Base-by-base conservation (phyloP, 1,140 invertebrate species). In the Drosophila sturtevanti region DNA sequence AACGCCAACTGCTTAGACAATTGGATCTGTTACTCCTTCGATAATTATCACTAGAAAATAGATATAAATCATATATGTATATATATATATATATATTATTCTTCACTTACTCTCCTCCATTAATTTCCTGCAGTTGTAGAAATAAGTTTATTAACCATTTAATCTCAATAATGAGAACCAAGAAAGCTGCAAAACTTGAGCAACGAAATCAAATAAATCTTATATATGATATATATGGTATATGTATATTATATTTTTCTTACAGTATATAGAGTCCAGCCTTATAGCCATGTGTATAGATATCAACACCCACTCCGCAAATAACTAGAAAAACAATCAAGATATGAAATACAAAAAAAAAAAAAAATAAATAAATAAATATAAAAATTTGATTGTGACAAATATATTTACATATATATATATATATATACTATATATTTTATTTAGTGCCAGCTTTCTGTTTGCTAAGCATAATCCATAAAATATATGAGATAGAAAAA, bases 141-240 rank as follows among this genome's bases (percentile, higher is more conserved):
- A 91, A 91, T 60, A 91, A 71, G 51, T 80, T 91, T 63, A 91
- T 75, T 54, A 91, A 71, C 90, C 90, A 91, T 72, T 91, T 91
- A 68, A 91, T 75, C 77, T 91, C 90, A 56, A 91, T 81, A 37
- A 91, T 76, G 41, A 91, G 77, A 41, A 91, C 80, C 60, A 90
- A 60, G 54, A 90, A 48, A 11, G 90, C 86, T 77, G 79, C 77
- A 85, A 91, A 84, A 84, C 90, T 80, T 76, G 68, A 58, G 38
- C 77, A 77, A 63, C 55, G 38, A 67, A 67, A 68, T 11, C 10
- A 59, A 61, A 70, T 9, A 58, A 67, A 37, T 59, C 27, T 21
- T 6, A 59, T 1, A 12, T 34, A 56, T 76, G 77, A 68, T 34
- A 51, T 24, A 34, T 0, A 7, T 12, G 14, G 48, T n/a, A 1